A percentile compares a stretch with the other conserved stretches of the same genome.
phyloP scores from a whole-genome alignment of 2,888 invertebrate genomes.

The Pycnomerus fuliginosus region DNA sequence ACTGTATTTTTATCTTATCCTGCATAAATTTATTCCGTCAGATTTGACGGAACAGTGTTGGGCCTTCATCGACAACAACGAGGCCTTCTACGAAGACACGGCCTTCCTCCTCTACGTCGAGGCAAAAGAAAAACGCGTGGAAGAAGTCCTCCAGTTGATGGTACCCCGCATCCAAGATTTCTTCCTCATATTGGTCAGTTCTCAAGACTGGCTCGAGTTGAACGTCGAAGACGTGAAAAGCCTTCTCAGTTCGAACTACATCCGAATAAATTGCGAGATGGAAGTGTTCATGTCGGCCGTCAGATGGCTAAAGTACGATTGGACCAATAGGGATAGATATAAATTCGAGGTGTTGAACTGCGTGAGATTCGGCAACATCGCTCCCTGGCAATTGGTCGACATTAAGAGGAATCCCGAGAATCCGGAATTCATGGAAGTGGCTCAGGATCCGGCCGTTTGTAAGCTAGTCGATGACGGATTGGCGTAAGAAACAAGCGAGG shows the following conservation, averaged over 20 bases:
- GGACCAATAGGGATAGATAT: constrained; percentile 60
- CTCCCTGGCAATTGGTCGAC: constrained; percentile 78
- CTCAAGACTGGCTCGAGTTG: constrained; percentile 69
- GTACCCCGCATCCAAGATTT: constrained; percentile 73
- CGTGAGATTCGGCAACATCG: constrained; percentile 76
- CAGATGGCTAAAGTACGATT: constrained; percentile 74
- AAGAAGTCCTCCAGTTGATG: constrained; percentile 69
- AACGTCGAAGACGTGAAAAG: constrained; percentile 65
- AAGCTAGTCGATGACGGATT: constrained; percentile 79
- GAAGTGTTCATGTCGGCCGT: constrained; percentile 80
- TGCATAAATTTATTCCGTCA: no score
- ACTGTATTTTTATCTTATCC: no score
- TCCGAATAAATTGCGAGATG: constrained; percentile 73
- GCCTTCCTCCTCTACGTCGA: constrained; percentile 66
- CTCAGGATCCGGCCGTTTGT: constrained; percentile 66
- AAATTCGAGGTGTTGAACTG: constrained; percentile 66
- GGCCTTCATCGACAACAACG: constrained; percentile 70
- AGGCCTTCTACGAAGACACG: constrained; percentile 71
- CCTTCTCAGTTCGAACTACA: constrained; percentile 70
- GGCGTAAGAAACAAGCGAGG: constrained; percentile 58
- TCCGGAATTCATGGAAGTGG: constrained; percentile 68
- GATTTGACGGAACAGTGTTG: constrained; percentile 76
- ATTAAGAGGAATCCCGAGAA: constrained; percentile 73
- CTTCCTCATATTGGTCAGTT: constrained; percentile 74
- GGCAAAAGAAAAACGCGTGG: constrained; percentile 56